Evolutionary conservation across 2,113 vertebrate species (phyloP).

Genomic region (Centropus unirufus): DNA sequence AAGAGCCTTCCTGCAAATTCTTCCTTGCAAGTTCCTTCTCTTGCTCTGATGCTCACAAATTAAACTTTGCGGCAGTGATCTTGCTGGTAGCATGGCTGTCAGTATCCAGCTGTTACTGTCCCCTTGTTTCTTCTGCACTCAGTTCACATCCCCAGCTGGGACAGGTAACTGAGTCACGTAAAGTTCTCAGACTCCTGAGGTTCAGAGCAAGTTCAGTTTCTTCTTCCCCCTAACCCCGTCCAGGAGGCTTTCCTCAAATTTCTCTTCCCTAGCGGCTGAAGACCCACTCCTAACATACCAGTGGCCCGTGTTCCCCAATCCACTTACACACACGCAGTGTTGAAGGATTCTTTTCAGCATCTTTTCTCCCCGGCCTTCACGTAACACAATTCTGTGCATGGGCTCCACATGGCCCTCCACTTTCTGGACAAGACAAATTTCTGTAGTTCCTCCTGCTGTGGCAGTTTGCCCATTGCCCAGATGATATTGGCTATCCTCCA

Average conservation of each 20-base stretch:
- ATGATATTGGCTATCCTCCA: not conserved
- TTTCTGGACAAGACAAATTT: not conserved
- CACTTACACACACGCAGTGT: no score
- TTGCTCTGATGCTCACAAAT: not conserved
- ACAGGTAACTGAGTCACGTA: not conserved
- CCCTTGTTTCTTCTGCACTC: not conserved
- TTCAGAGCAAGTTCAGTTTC: not conserved
- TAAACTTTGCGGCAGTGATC: not conserved
- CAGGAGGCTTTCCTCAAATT: not conserved
- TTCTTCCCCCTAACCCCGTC: not conserved
- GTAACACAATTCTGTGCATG: not conserved
- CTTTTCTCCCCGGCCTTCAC: not conserved
- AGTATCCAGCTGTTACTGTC: not conserved
- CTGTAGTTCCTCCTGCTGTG: not conserved
- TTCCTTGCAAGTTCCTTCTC: not conserved
- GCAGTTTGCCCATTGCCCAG: not conserved
- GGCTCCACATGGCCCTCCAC: not conserved
- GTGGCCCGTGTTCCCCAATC: accelerated
- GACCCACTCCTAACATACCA: not conserved
- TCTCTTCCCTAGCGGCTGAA: not conserved
- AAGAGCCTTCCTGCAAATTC: not conserved
- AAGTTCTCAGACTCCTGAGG: not conserved
- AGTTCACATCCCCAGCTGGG: not conserved
- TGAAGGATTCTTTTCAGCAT: not conserved
- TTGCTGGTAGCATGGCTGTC: not conserved